Percentiles rank a stretch among this genome's conserved stretches.
phyloP scores from a whole-genome alignment of 2,888 invertebrate species.

The Aphidius colemani region DNA sequence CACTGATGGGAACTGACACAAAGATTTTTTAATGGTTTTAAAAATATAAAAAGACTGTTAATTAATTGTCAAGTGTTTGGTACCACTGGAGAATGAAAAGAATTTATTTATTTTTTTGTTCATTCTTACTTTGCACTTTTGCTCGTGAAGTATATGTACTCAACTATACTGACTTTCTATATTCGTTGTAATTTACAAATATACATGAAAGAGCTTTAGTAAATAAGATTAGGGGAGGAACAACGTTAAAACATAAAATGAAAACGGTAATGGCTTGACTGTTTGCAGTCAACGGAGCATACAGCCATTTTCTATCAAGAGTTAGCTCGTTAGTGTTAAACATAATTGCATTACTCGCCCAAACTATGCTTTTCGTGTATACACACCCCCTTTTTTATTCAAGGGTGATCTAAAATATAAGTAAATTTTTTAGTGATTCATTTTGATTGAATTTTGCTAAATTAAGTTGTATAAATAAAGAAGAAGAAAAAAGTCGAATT shows the following conservation, averaged over 20 bases:
- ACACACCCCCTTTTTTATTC: conserved; percentile 14
- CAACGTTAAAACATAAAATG: conserved; percentile 29
- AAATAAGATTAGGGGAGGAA: conserved; percentile 2
- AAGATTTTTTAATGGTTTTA: too few relatives aligned
- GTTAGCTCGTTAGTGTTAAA: conserved; percentile 59
- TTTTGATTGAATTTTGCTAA: conserved; percentile 55
- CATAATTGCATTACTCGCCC: conserved; percentile 57
- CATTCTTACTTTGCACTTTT: not conserved
- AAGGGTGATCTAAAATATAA: conserved; percentile 4
- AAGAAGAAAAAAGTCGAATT: conserved; percentile 33
- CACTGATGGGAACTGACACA: too few relatives aligned
- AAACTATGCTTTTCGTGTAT: conserved; percentile 18
- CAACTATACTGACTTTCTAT: too few relatives aligned
- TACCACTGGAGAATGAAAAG: not conserved
- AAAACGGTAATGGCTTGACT: conserved; percentile 51
- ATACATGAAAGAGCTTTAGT: too few relatives aligned
- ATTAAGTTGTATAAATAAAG: conserved; percentile 50
- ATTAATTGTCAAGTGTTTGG: not conserved
- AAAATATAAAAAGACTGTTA: too few relatives aligned
- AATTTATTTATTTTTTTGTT: not conserved
- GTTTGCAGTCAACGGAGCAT: conserved; percentile 58
- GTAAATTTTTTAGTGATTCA: conserved; percentile 51
- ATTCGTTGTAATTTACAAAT: too few relatives aligned
- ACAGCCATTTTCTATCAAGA: conserved; percentile 59
- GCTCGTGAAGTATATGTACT: not conserved